phyloP scores from a whole-genome alignment of 2,797 vertebrate genomes.

The Microchirus variegatus region DNA sequence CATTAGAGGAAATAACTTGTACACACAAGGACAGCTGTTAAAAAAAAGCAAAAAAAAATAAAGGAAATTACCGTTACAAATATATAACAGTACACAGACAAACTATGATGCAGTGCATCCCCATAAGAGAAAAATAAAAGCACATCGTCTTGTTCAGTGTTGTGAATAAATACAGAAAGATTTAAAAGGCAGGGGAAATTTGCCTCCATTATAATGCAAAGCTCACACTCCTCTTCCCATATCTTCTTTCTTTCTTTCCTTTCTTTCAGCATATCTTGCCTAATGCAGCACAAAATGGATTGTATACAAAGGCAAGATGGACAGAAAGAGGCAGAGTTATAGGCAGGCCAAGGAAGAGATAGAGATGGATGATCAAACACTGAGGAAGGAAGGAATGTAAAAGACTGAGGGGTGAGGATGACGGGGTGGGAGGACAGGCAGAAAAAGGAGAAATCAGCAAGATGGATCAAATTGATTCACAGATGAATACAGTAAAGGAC shows the following conservation, averaged over 20 bases:
- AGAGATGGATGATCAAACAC: constrained; percentile 22
- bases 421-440: constrained; percentile 27
- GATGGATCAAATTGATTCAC: constrained; percentile 8
- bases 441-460: neutral
- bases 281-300: constrained; percentile 66
- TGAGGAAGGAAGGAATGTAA: constrained; percentile 8
- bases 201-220: constrained; percentile 73
- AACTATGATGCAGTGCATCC: constrained; percentile 27
- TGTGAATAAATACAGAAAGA: constrained; percentile 66
- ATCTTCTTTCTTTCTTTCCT: constrained; percentile 45
- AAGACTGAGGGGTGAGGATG: constrained; percentile 12
- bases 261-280: constrained; percentile 50
- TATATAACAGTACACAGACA: constrained; percentile 46
- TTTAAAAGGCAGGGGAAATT: constrained; percentile 59
- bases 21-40: constrained; percentile 13
- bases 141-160: constrained; percentile 24
- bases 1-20: constrained; percentile 60
- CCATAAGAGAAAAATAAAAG: constrained; percentile 36
- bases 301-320: constrained; percentile 40
- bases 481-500: constrained; percentile 10
- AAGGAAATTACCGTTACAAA: constrained; percentile 64
- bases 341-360: constrained; percentile 34
- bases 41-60: no score
- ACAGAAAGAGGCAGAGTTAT: constrained; percentile 31
- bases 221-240: constrained; percentile 63